Base-by-base conservation (phyloP, 2,888 invertebrate species). In the Drosophila flavopinicola region DNA sequence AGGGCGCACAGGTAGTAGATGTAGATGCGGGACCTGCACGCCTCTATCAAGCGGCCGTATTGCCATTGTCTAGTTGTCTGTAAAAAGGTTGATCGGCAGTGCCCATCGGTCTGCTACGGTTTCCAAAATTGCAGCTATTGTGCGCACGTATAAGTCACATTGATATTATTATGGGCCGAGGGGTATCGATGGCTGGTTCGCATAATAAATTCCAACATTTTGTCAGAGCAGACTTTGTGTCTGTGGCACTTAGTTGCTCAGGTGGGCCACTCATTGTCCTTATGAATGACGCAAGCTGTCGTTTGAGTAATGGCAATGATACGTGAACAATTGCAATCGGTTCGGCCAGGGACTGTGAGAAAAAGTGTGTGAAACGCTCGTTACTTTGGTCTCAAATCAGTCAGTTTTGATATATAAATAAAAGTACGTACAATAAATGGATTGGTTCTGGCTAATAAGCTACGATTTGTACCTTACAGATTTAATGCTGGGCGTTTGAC, bases 31-130 rank as follows among this genome's bases (percentile, higher is more conserved):
- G 87, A 82, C 85, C 83, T 90, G 85, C 90, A 90, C 90, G 91
- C 90, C 90, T 88, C 89, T 90, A 90, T 90, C 88, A 88, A 88
- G 78, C 84, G 76, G 80, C 83, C 77, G 67, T 66, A 85, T 87
- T 54, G 76, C 85, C 78, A 85, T 89, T 90, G 88, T 90, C 78
- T 47, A 11, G 11, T 38, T 44, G 33, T 25, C 44, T 25, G 51
- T 64, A 38, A 63, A 69, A 68, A 68, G 64, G 54, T 58, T 58
- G 53, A 59, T 53, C 51, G 38, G n/a, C 49, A 47, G 49, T 74
- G 85, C 78, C 72, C 67, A 75, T 42, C 54, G 60, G 60, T 66
- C 41, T 63, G 78, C 63, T 72, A 67, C 65, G 78, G 66, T 66
- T 72, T 48, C 39, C 20, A 59, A 86, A 85, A 80, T 75, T 75